Percentiles rank a stretch among this genome's conserved stretches.
These are phyloP conservation scores for Oenanthe oenanthe DNA, from an alignment of 2,113 vertebrate genomes.

Conservation along the genomic window DNA sequence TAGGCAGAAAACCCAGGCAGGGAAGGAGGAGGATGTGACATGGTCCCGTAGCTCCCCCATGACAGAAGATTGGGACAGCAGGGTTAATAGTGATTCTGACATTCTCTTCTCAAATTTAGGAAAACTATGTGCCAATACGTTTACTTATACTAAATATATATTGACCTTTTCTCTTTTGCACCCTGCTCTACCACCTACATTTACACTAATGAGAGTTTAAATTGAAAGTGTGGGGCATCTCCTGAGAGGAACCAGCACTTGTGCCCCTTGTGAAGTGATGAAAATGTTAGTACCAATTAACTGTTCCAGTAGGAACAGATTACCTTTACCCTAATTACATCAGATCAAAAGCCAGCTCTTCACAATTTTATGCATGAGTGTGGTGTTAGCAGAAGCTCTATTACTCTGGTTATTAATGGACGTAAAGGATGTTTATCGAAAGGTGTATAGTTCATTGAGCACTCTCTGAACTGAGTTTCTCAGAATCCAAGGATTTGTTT, in stretches of 20 bases:
- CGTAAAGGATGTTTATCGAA: slow-evolving; percentile 19
- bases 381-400: background rate
- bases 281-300: background rate
- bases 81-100: background rate
- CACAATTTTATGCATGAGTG: background rate
- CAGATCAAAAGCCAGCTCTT: background rate
- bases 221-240: background rate
- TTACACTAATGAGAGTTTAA: background rate
- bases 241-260: background rate
- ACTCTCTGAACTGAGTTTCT: slow-evolving; percentile 28
- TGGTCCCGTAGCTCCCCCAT: background rate
- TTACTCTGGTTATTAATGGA: slow-evolving; percentile 30
- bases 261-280: background rate
- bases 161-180: background rate
- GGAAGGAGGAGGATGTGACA: background rate
- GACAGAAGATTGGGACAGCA: background rate
- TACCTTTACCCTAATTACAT: slow-evolving; percentile 39
- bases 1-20: background rate
- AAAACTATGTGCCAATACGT: background rate
- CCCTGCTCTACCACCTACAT: background rate
- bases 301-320: background rate
- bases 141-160: background rate
- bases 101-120: background rate
- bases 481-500: slow-evolving; percentile 30
- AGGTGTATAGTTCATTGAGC: background rate